Evolutionary conservation across 2,797 vertebrate species (phyloP).

Genomic region (Molossus alvarezi): DNA sequence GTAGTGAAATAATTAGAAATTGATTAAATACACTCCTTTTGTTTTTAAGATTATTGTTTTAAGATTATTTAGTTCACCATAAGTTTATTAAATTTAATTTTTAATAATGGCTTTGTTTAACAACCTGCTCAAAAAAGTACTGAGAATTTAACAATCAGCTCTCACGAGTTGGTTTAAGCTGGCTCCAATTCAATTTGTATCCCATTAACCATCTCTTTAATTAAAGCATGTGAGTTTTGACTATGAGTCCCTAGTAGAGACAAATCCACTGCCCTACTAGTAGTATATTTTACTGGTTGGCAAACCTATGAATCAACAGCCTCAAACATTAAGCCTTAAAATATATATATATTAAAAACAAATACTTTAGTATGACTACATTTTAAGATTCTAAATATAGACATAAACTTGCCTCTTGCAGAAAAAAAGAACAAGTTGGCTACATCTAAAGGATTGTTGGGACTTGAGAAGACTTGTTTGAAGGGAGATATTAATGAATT

Average conservation of each 20-base stretch:
- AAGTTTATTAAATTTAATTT: background rate
- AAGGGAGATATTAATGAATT: background rate
- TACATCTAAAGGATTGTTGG: background rate
- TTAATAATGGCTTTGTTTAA: conserved; percentile 17
- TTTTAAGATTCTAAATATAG: background rate
- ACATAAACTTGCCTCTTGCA: background rate
- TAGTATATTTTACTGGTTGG: background rate
- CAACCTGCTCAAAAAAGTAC: background rate
- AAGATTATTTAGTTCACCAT: background rate
- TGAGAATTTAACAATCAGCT: background rate
- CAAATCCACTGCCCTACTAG: background rate
- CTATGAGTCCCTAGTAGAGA: background rate
- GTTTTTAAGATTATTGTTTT: conserved; percentile 5
- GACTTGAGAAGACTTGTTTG: background rate
- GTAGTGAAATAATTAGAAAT: background rate
- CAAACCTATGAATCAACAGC: conserved; percentile 1
- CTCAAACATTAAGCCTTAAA: conserved; percentile 38
- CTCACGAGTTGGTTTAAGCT: background rate
- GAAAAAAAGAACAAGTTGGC: background rate
- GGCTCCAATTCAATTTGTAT: background rate
- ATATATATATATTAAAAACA: background rate
- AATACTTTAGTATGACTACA: background rate
- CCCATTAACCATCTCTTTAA: background rate
- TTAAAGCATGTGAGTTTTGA: background rate
- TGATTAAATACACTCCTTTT: background rate